Percentiles rank a stretch among this genome's conserved stretches.
phyloP scores from a whole-genome alignment of 2,888 invertebrate species.

The Drosophila ustulata region DNA sequence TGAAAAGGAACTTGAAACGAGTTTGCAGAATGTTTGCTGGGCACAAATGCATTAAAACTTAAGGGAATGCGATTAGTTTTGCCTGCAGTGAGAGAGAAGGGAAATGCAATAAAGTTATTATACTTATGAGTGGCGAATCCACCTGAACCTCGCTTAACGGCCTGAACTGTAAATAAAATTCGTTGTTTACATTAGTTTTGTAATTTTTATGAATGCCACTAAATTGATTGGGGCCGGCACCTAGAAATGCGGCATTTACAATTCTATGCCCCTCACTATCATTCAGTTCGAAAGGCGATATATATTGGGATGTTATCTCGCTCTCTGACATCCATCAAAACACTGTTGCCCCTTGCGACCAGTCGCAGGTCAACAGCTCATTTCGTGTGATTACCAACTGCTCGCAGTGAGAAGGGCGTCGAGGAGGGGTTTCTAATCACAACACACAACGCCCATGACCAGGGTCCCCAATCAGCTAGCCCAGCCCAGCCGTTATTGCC shows the following conservation, averaged over 20 bases:
- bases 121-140: not conserved
- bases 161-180: not conserved
- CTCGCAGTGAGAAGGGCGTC: slow-evolving; percentile 18
- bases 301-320: not conserved
- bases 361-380: slow-evolving; percentile 54
- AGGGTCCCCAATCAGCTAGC: slow-evolving; percentile 48
- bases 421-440: slow-evolving; percentile 38
- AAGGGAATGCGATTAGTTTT: slow-evolving; percentile 18
- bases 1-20: slow-evolving; percentile 5
- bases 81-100: not conserved
- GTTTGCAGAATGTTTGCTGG: slow-evolving; percentile 12
- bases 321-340: slow-evolving; percentile 15
- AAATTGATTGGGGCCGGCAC: no score
- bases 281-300: not conserved
- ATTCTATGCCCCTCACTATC: not conserved
- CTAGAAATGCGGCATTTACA: no score
- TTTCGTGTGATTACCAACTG: slow-evolving; percentile 60
- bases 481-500: slow-evolving; percentile 69
- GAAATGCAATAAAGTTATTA: slow-evolving; percentile 10
- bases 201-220: no score
- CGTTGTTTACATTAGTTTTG: no score
- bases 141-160: not conserved
- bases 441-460: slow-evolving; percentile 30
- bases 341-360: slow-evolving; percentile 6
- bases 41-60: slow-evolving; percentile 19